Percentiles rank a stretch among this genome's conserved stretches.
phyloP scores from a whole-genome alignment of 2,888 invertebrate genomes.

The Ochropacha duplaris region DNA sequence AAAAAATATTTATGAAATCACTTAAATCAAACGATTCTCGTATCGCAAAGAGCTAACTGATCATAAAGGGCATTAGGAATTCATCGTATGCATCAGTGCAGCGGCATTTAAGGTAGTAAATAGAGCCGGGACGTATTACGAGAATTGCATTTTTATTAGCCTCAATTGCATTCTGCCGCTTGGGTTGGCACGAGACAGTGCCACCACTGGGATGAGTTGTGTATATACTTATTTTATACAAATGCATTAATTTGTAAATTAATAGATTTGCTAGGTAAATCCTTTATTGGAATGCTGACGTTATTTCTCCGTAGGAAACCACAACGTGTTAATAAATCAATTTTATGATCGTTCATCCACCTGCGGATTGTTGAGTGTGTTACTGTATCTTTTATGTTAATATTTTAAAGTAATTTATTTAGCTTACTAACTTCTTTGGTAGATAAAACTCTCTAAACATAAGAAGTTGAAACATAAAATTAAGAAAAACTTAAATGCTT shows the following conservation, averaged over 20 bases:
- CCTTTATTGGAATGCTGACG: neutral
- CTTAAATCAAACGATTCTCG: neutral
- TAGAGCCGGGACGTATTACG: slow-evolving; percentile 62
- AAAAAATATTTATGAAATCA: neutral
- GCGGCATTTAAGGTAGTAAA: slow-evolving; percentile 60
- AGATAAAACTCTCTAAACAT: too few species aligned
- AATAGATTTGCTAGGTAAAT: neutral
- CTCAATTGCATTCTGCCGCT: slow-evolving; percentile 51
- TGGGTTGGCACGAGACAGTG: slow-evolving; percentile 25
- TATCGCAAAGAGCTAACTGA: slow-evolving; percentile 26
- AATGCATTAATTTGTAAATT: neutral
- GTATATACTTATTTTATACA: neutral
- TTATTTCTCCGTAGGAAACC: neutral
- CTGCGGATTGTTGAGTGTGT: too few species aligned
- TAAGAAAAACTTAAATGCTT: neutral
- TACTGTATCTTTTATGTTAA: too few species aligned
- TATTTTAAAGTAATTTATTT: too few species aligned
- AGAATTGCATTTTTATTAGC: slow-evolving; percentile 72
- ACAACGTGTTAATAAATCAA: neutral
- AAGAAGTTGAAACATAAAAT: neutral
- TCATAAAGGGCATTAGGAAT: slow-evolving; percentile 64
- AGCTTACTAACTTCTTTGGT: too few species aligned
- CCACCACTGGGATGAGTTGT: neutral
- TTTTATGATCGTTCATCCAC: neutral
- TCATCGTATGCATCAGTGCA: slow-evolving; percentile 65